Base-by-base conservation (phyloP, 2,113 vertebrate species). In the Phoenicopterus ruber region DNA sequence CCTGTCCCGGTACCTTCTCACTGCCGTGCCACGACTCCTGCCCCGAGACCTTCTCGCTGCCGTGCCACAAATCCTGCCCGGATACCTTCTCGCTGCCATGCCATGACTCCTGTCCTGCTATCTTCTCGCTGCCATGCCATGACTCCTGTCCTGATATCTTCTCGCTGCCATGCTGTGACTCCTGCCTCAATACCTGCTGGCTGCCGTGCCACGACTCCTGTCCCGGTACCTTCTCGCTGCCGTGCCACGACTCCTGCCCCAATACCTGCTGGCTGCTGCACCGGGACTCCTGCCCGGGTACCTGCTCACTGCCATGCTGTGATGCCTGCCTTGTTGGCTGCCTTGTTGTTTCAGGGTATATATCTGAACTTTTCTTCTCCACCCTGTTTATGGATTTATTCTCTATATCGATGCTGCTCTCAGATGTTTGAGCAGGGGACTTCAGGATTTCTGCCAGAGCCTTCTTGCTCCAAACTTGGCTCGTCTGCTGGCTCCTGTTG, bases 261-360 rank as follows among this genome's bases (percentile, higher is more conserved):
- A 12, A 5, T 5, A 16, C 12, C 10, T 40, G 8, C 44, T 77
- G 1, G 1, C 42, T 36, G 72, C 12, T 9, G 5, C 1, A 6
- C 8, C 8, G 4, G 5, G n/a, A 38, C 2, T 49, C 17, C 26
- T 34, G 38, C 36, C 21, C 4, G 2, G 2, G 3, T 8, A 5
- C 4, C 28, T 2, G 0, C n/a, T 62, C 0, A 0, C 59, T 63
- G 46, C 5, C 13, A 1, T 4, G 13, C 13, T 0, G 11, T 8
- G 31, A 32, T 2, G 3, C n/a, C 40, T 47, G 54, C 17, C 13
- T 13, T 4, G 11, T 7, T 15, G 42, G 17, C 49, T 4, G 4
- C 36, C 31, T 38, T 1, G 0, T 20, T 31, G 6, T 49, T 52
- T 54, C 38, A 24, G 38, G 44, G 7, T 11, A 7, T 3, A 2